Evolutionary conservation across 2,797 vertebrate species (phyloP), one percentile per base, ranked within the genome.

Genomic region (Gila robusta): DNA sequence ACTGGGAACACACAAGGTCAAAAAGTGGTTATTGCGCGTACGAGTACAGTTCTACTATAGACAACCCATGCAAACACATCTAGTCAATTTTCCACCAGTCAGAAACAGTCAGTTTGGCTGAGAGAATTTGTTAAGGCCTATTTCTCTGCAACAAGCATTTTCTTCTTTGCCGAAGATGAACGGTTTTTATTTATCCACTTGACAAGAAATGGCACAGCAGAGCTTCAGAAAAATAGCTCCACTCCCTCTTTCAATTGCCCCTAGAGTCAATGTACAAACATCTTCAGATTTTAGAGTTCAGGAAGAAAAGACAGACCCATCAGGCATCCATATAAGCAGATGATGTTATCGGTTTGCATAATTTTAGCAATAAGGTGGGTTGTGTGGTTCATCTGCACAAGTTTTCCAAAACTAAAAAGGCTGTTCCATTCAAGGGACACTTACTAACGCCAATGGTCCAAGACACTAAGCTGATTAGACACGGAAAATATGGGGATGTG

Each of bases 121-220:
- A 62, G 21, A 59, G 74, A 59, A 72, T 72, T 37, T 64, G 64
- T 37, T 62, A 69, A 35, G 47, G 35, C 26, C 66, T n/a, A 72
- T 37, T 76, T 35, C 72, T 81, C 72, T 62, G 56, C 77, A 83
- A 83, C 69, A 62, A 86, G 32, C 41, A 47, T 70, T 67, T 76
- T 77, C 56, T 87, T 76, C 70, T 80, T 79, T 85, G 85, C 56
- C 76, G n/a, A 64, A 73, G 77, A 88, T 62, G 69, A 70, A 84
- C 74, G 41, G 41, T 41, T 59, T 89, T 81, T 82, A 83, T 88
- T 84, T 86, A 86, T 86, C 76, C 79, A 82, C 84, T 86, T 88
- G 88, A 88, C 86, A 86, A 89, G 76, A 88, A 87, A 90, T 85
- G 87, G 84, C 47, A 88, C 71, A 81, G 85, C 87, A 88, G 28